Base-by-base conservation (phyloP, 2,888 invertebrate species). In the Caenorhabditis sp. region DNA sequence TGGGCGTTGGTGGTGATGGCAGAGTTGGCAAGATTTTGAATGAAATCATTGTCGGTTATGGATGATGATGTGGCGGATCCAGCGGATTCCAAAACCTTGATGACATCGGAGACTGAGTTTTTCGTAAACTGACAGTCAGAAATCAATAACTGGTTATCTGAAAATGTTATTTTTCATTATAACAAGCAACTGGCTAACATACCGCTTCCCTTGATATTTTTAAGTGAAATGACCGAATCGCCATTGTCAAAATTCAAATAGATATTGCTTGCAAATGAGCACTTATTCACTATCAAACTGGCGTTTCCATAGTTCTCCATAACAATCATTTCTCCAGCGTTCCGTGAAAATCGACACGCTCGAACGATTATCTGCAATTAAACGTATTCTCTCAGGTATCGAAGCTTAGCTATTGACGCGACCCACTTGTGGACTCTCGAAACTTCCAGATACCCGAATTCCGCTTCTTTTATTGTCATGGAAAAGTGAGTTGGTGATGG, bases 381-480 rank as follows among this genome's bases (percentile, higher is more conserved):
- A n/a, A n/a, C n/a, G n/a, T n/a, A n/a, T n/a, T n/a, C n/a, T n/a
- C n/a, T n/a, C n/a, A n/a, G n/a, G n/a, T n/a, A n/a, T n/a, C n/a
- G n/a, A n/a, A n/a, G n/a, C n/a, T n/a, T n/a, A n/a, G n/a, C n/a
- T n/a, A n/a, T n/a, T n/a, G n/a, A n/a, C n/a, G n/a, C n/a, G n/a
- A 48, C 55, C 32, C 13, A 75, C 74, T 20, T 45, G 48, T 20
- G 75, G 63, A 24, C 43, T 61, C 9, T 41, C 9, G 17, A 37
- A 48, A n/a, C 26, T 11, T 0, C 73, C 76, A 2, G 65, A 52
- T 13, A 79, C 20, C 35, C 61, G 50, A 13, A 79, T 27, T 2
- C 56, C 76, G 43, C 76, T 79, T 20, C 65, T 66, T 22, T 74
- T 76, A 50, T 78, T 77, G 56, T 78, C 78, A 39, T 62, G 48